These are phyloP conservation scores for Astropecten irregularis DNA, from an alignment of 53 echinoderm and acorn worm species.

Conservation along the genomic window DNA sequence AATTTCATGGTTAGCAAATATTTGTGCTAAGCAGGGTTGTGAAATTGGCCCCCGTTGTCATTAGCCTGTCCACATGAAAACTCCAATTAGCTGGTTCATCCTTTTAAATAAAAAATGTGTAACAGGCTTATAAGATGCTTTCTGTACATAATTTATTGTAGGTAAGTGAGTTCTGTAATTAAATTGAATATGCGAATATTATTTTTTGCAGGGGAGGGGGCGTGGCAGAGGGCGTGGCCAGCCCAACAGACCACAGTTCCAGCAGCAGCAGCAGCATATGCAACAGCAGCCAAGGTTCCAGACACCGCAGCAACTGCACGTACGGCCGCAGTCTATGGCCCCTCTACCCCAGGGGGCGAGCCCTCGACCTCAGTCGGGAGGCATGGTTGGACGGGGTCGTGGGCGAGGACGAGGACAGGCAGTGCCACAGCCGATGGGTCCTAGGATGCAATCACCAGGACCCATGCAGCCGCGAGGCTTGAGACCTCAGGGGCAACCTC, in stretches of 20 bases:
- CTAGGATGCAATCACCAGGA: not conserved
- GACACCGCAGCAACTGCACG: not conserved
- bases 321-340: constrained; percentile 10
- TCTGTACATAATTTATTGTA: no score
- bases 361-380: not conserved
- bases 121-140: no score
- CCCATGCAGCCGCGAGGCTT: not conserved
- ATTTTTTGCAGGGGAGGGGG: not conserved
- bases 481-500: constrained; percentile 2
- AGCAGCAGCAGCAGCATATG: constrained; percentile 1
- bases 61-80: no score
- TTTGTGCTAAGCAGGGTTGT: no score
- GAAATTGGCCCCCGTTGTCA: no score
- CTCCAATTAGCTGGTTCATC: no score
- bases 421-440: not conserved
- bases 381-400: not conserved
- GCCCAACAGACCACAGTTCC: not conserved
- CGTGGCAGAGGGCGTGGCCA: constrained; percentile 35
- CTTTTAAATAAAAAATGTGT: no score
- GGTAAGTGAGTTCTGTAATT: no score
- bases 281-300: not conserved
- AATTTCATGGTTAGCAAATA: no score
- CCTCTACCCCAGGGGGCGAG: not conserved
- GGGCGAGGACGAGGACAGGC: not conserved
- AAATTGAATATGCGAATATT: no score